Base-by-base conservation (phyloP, 1,140 invertebrate genomes). In the Drosophila seguyi region DNA sequence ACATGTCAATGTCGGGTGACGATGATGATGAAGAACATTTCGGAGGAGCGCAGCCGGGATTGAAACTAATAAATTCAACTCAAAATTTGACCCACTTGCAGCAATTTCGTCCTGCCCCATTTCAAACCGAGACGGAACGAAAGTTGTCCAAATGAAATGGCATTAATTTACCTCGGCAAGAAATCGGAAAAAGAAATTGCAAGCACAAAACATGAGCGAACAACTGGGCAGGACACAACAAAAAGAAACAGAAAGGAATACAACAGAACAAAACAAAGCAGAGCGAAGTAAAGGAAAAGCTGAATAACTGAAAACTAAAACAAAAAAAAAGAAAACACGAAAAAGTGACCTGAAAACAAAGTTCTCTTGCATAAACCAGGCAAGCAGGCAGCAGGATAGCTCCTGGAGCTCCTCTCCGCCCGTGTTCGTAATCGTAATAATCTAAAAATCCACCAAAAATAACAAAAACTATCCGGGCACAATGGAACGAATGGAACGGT, bases 271-370 rank as follows among this genome's bases (percentile, higher is more conserved):
- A 38, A 38, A 53, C 29, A 20, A 22, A 34, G 45, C 36, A 59
- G 55, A 55, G 79, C 73, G 39, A 39, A 60, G 53, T 77, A 65
- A 48, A 41, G 38, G 61, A 57, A 73, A 63, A 72, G 57, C 42
- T 65, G 47, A 63, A 55, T 55, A 38, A 55, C 34, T 38, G 31
- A 56, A 31, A 29, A 50, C 25, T 50, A 16, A 50, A 62, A 27
- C 14, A 39, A 76, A 78, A 36, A 47, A 27, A 20, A 31, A 72
- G n/a, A n/a, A 82, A 71, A 53, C 59, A 82, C 60, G 53, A 86
- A 68, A 81, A 79, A 75, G 72, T 82, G 83, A 87, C 75, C 83
- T 79, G 79, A 72, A 82, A 81, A 86, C 66, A 65, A 86, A 78
- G 62, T 82, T 80, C 67, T 79, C 56, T 79, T 78, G 78, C 69